Conservation (phyloP, 2,888 invertebrate species). For the Mimas tiliae region DNA sequence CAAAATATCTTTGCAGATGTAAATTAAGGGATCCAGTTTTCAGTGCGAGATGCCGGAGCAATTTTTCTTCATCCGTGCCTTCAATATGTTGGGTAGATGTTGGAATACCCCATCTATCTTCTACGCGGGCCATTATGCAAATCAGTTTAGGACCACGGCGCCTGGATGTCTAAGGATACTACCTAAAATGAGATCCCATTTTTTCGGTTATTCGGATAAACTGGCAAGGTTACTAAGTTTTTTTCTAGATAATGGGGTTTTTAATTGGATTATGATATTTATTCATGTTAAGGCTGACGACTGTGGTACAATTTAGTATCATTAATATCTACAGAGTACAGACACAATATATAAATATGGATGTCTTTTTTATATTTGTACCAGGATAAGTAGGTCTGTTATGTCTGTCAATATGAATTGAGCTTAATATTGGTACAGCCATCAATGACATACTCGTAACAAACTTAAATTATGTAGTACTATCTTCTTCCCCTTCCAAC, state of each 20-base stretch:
- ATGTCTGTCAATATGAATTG: too few species aligned
- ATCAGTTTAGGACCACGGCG: slow-evolving; percentile 52
- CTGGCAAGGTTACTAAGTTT: background rate
- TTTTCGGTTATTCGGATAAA: background rate
- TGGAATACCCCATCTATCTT: slow-evolving; percentile 70
- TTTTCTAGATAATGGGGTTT: background rate
- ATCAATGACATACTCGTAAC: too few species aligned
- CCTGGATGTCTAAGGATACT: slow-evolving; percentile 42
- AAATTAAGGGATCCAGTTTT: slow-evolving; percentile 68
- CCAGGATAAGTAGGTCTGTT: too few species aligned
- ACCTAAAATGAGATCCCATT: slow-evolving; percentile 17
- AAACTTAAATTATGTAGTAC: too few species aligned
- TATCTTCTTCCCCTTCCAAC: too few species aligned
- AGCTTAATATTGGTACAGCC: too few species aligned
- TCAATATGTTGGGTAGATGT: slow-evolving; percentile 73
- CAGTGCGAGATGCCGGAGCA: slow-evolving; percentile 60
- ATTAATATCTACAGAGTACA: too few species aligned
- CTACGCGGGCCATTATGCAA: slow-evolving; percentile 69
- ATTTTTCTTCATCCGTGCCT: slow-evolving; percentile 72
- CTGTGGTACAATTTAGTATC: too few species aligned
- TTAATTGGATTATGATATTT: background rate
- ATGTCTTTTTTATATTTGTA: too few species aligned
- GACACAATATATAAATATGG: too few species aligned
- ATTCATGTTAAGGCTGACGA: too few species aligned
- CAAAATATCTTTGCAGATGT: slow-evolving; percentile 43